phyloP scores from a whole-genome alignment of 2,888 invertebrate genomes.

The Apodemia duryi region DNA sequence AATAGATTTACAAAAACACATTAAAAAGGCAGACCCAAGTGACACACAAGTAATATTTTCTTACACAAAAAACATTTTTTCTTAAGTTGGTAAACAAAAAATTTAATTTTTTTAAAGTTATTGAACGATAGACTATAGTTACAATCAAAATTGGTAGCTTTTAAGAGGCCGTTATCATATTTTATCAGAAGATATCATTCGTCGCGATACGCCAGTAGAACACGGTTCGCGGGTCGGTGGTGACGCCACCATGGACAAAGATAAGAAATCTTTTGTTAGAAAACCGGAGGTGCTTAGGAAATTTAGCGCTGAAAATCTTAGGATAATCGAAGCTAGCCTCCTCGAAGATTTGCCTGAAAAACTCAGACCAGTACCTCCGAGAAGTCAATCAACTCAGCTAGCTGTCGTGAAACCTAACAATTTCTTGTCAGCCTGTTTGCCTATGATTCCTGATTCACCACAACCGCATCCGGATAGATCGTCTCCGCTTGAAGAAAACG shows the following conservation, averaged over 20 bases:
- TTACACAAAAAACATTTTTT: too few species aligned
- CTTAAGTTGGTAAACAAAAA: not conserved
- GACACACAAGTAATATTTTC: too few species aligned
- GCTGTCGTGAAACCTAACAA: conserved; percentile 69
- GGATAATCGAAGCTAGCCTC: conserved; percentile 63
- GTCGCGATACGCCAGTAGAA: conserved; percentile 55
- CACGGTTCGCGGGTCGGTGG: conserved; percentile 48
- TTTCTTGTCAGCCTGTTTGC: conserved; percentile 59
- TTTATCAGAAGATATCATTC: conserved; percentile 59
- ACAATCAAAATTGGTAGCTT: conserved; percentile 31
- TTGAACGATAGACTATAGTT: conserved; percentile 15
- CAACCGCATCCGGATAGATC: conserved; percentile 38
- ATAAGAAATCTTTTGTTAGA: conserved; percentile 49
- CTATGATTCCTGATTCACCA: conserved; percentile 52
- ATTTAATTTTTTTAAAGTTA: conserved; percentile 1
- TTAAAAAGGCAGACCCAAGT: too few species aligned
- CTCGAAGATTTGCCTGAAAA: conserved; percentile 63
- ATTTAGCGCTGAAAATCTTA: conserved; percentile 59
- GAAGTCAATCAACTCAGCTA: conserved; percentile 54
- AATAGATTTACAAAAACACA: too few species aligned
- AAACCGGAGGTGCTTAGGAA: conserved; percentile 61
- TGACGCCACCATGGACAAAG: conserved; percentile 65
- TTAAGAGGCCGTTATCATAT: conserved; percentile 46
- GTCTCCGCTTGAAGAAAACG: conserved; percentile 50
- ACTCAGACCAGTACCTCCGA: conserved; percentile 54